A percentile compares a stretch with the other conserved stretches of the same genome.
Evolutionary conservation across 1,140 invertebrate genomes (phyloP).

Genomic region (Branchinecta lindahli): DNA sequence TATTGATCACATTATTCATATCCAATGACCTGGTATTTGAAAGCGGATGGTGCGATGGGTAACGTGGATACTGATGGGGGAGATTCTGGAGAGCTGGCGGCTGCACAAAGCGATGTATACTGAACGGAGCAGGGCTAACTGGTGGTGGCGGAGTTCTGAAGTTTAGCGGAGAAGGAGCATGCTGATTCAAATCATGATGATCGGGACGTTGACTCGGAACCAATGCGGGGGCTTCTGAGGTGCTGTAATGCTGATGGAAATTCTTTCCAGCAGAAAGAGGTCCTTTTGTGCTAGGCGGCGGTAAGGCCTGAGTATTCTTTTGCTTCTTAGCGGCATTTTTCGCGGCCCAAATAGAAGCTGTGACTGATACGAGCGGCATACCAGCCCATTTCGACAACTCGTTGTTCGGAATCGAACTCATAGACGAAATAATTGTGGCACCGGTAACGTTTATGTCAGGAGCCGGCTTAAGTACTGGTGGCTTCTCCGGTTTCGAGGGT

Average conservation of each 20-base stretch:
- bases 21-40: not conserved
- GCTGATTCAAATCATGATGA: conserved; percentile 17
- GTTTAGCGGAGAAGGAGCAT: not conserved
- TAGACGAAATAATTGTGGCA: conserved; percentile 11
- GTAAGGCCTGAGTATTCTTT: not conserved
- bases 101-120: conserved; percentile 10
- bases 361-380: conserved; percentile 48
- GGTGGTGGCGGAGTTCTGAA: conserved; percentile 15
- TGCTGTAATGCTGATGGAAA: not conserved
- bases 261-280: conserved; percentile 13
- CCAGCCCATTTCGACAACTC: conserved; percentile 39
- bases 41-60: not conserved
- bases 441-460: conserved; percentile 13
- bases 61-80: not conserved
- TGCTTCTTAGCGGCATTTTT: conserved; percentile 12
- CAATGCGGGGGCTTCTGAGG: not conserved
- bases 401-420: conserved; percentile 3
- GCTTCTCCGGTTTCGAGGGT: not conserved
- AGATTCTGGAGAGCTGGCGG: conserved; percentile 9
- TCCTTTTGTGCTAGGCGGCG: not conserved
- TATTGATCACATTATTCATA: not conserved
- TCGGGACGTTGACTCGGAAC: conserved; percentile 30
- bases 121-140: conserved; percentile 11
- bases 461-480: conserved; percentile 12
- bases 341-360: conserved; percentile 27